Percentiles rank a stretch among this genome's conserved stretches.
Evolutionary conservation across 2,888 invertebrate species (phyloP).

Genomic region (Fissipunctia ypsillon): DNA sequence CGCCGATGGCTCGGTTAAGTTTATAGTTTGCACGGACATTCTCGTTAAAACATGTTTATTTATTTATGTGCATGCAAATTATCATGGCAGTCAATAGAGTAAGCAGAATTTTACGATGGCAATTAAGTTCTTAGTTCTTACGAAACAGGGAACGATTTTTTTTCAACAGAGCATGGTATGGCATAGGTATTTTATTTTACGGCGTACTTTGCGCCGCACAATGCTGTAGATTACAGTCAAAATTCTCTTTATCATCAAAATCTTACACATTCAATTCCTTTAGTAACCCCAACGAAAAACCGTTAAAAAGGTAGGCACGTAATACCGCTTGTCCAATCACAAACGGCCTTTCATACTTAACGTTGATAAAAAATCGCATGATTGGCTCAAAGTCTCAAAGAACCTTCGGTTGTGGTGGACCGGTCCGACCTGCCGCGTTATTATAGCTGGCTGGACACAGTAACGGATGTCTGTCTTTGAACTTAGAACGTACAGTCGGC

Average conservation of each 20-base stretch:
- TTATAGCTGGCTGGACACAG: slow-evolving; percentile 17
- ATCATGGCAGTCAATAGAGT: background rate
- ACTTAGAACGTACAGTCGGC: slow-evolving; percentile 28
- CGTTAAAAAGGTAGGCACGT: background rate
- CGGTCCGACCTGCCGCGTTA: slow-evolving; percentile 28
- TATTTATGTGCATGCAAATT: slow-evolving; percentile 15
- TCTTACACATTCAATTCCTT: background rate
- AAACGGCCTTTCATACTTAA: background rate
- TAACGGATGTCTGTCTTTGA: slow-evolving; percentile 52
- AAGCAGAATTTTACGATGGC: slow-evolving; percentile 2
- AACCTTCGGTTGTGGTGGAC: slow-evolving; percentile 24
- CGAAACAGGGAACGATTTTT: background rate
- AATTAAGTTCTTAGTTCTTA: slow-evolving; percentile 1
- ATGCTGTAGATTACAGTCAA: background rate
- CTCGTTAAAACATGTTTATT: slow-evolving; percentile 31
- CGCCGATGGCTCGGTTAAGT: slow-evolving; percentile 12
- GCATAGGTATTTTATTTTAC: background rate
- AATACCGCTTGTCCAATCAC: background rate
- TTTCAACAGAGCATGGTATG: background rate
- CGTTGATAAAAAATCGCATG: slow-evolving; percentile 16
- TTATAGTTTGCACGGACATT: slow-evolving; percentile 9
- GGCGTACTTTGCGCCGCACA: background rate
- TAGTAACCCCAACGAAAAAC: background rate
- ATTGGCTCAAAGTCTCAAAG: slow-evolving; percentile 19
- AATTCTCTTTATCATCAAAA: too few relatives aligned